Conservation (phyloP, 2,888 invertebrate genomes). For the Notodonta dromedarius region DNA sequence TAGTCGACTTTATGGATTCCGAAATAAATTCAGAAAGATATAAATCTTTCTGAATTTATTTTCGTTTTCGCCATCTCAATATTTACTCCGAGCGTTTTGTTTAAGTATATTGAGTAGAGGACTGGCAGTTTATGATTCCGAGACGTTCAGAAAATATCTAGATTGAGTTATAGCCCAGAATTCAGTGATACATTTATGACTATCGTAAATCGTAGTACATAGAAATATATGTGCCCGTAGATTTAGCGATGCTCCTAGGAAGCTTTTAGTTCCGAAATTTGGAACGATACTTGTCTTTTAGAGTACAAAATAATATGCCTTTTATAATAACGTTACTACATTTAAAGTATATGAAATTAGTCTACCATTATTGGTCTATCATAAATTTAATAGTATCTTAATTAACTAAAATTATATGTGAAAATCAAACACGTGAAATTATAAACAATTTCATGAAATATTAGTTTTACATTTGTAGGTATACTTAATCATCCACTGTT, state of each 20-base stretch:
- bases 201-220: neutral
- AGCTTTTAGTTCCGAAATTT: conserved; percentile 30
- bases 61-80: no score
- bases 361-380: conserved; percentile 24
- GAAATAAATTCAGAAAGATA: no score
- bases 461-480: no score
- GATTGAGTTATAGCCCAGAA: neutral
- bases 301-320: neutral
- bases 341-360: no score
- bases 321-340: no score
- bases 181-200: conserved; percentile 3
- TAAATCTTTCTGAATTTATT: no score
- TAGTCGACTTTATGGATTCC: no score
- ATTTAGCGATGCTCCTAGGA: conserved; percentile 35
- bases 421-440: no score
- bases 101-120: neutral
- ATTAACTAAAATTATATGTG: neutral
- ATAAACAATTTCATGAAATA: no score
- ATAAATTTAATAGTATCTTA: conserved; percentile 18
- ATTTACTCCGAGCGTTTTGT: neutral
- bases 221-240: conserved; percentile 16
- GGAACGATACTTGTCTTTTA: conserved; percentile 24
- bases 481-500: no score
- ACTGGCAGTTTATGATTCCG: neutral
- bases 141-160: neutral